Percentiles rank a stretch among this genome's conserved stretches.
These are phyloP conservation scores for Gallinago media DNA, from an alignment of 2,113 vertebrate species.

Conservation along the genomic window DNA sequence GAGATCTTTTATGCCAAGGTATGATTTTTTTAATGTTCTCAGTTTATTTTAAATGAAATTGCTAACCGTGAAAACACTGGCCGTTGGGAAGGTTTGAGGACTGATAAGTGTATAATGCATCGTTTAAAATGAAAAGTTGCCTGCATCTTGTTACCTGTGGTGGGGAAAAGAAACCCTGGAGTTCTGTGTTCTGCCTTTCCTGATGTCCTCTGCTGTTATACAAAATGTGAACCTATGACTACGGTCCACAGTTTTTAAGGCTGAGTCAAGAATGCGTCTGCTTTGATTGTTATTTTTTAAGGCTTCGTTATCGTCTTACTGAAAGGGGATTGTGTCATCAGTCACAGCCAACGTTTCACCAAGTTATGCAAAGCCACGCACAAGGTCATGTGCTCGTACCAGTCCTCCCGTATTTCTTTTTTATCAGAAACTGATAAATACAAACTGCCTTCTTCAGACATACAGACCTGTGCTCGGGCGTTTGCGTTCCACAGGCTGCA, in stretches of 20 bases:
- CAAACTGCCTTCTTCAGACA: neutral
- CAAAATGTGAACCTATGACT: neutral
- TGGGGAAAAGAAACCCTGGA: neutral
- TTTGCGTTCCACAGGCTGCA: neutral
- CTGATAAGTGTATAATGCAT: neutral
- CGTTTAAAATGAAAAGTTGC: neutral
- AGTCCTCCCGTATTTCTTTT: neutral
- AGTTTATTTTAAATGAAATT: neutral
- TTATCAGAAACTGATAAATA: neutral
- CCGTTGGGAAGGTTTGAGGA: neutral
- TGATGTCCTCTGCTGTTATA: neutral
- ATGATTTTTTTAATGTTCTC: neutral
- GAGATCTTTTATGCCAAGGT: slow-evolving; percentile 77
- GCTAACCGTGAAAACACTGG: neutral
- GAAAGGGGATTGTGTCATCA: neutral
- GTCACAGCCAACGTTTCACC: neutral
- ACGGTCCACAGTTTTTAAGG: neutral
- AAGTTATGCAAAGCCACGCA: neutral
- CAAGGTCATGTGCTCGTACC: neutral
- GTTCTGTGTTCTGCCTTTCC: neutral
- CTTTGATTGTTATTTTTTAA: neutral
- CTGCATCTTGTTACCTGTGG: neutral
- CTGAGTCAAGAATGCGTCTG: neutral
- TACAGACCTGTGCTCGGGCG: fast-evolving
- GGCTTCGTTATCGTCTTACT: neutral